phyloP scores from a whole-genome alignment of 2,888 invertebrate species.

The Hirtodrosophila trivittata region DNA sequence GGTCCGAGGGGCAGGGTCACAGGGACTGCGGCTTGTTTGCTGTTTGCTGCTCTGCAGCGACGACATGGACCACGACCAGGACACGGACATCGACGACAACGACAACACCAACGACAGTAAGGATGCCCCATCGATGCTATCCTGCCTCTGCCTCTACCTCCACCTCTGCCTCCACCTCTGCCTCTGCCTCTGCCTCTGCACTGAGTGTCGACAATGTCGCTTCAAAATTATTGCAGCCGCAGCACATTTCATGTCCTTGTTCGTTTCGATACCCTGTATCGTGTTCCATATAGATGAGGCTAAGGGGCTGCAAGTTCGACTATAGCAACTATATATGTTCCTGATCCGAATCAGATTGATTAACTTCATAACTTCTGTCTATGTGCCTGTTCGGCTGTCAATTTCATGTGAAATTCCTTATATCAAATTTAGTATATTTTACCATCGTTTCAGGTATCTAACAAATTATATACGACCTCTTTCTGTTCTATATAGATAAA shows the following conservation, averaged over 20 bases:
- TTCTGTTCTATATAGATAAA: too few species aligned
- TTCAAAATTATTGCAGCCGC: slow-evolving; percentile 77
- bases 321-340: too few species aligned
- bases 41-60: slow-evolving; percentile 68
- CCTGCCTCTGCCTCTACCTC: too few species aligned
- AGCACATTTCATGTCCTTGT: slow-evolving; percentile 68
- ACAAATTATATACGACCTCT: too few species aligned
- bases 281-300: not conserved
- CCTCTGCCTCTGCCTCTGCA: slow-evolving; percentile 1
- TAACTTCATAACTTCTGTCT: too few species aligned
- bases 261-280: slow-evolving; percentile 3
- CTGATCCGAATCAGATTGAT: too few species aligned
- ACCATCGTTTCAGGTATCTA: too few species aligned
- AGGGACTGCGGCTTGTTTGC: slow-evolving; percentile 71
- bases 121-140: slow-evolving; percentile 55
- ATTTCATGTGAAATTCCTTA: too few species aligned
- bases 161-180: too few species aligned
- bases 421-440: too few species aligned
- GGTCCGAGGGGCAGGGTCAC: not conserved
- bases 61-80: slow-evolving; percentile 55
- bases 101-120: slow-evolving; percentile 7
- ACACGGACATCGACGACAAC: slow-evolving; percentile 42
- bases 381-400: too few species aligned
- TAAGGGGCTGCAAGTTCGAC: not conserved
- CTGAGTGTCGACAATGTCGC: slow-evolving; percentile 75